Evolutionary conservation across 2,797 vertebrate species (phyloP).

Genomic region (Pelochelys cantorii): DNA sequence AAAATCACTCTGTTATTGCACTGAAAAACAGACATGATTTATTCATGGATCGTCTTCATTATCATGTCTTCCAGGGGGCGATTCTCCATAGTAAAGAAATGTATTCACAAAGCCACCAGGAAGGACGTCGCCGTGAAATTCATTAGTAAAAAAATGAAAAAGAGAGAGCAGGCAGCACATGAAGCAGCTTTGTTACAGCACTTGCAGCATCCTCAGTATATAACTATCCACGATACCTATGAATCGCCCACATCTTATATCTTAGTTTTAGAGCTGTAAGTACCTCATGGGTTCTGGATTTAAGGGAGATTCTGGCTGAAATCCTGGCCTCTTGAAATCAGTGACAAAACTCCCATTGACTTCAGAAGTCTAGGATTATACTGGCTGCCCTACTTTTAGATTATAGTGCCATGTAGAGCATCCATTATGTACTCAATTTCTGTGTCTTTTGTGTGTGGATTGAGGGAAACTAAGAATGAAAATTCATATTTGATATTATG

Average conservation of each 20-base stretch:
- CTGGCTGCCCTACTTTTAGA: not conserved
- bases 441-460: not conserved
- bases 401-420: not conserved
- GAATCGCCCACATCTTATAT: constrained; percentile 92
- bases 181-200: constrained; percentile 93
- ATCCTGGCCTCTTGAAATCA: not conserved
- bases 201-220: constrained; percentile 92
- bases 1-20: not conserved
- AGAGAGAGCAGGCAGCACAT: constrained; percentile 95
- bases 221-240: constrained; percentile 91
- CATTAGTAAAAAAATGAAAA: constrained; percentile 97
- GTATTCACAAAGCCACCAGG: constrained; percentile 91
- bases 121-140: constrained; percentile 97
- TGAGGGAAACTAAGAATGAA: constrained; percentile 10
- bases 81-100: constrained; percentile 96
- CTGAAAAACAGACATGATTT: constrained; percentile 33
- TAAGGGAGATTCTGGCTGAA: not conserved
- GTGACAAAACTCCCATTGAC: not conserved
- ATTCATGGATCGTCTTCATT: constrained; percentile 32
- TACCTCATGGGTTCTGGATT: not conserved
- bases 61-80: constrained; percentile 85
- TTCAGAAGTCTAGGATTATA: not conserved
- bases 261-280: constrained; percentile 95
- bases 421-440: not conserved
- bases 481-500: not conserved